Evolutionary conservation across 2,888 invertebrate species (phyloP).

Genomic region (Parthenolecanium corni): DNA sequence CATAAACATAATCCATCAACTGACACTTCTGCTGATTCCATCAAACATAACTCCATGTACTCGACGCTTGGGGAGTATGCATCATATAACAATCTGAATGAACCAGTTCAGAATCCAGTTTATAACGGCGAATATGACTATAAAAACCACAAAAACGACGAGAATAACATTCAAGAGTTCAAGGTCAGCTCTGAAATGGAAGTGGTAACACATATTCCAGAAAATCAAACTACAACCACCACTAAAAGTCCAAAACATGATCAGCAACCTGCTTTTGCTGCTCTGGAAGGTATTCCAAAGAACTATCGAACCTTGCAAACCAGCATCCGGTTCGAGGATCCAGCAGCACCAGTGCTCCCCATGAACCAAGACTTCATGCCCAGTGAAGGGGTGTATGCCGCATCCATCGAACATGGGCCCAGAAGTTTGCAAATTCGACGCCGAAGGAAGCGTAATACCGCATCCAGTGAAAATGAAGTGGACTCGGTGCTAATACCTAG

Average conservation of each 20-base stretch:
- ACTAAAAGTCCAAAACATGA: background rate
- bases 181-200: constrained; percentile 13
- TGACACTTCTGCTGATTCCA: background rate
- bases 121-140: constrained; percentile 22
- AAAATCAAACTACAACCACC: constrained; percentile 14
- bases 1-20: background rate
- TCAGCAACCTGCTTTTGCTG: constrained; percentile 30
- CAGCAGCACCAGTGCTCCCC: constrained; percentile 5
- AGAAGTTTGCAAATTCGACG: constrained; percentile 36
- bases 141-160: constrained; percentile 18
- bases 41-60: background rate
- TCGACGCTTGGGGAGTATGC: constrained; percentile 21
- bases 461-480: constrained; percentile 32
- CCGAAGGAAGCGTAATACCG: constrained; percentile 1
- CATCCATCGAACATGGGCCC: constrained; percentile 39
- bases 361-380: constrained; percentile 25
- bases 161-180: constrained; percentile 1
- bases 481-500: constrained; percentile 29
- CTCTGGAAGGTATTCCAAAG: constrained; percentile 31
- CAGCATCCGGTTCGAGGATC: constrained; percentile 23
- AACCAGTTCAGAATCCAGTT: constrained; percentile 17
- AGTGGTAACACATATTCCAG: constrained; percentile 13
- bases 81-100: constrained; percentile 18
- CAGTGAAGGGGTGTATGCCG: constrained; percentile 33
- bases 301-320: constrained; percentile 24